Evolutionary conservation across 1,140 invertebrate species (phyloP), one percentile per base, ranked within the genome.

Genomic region (Mya arenaria): DNA sequence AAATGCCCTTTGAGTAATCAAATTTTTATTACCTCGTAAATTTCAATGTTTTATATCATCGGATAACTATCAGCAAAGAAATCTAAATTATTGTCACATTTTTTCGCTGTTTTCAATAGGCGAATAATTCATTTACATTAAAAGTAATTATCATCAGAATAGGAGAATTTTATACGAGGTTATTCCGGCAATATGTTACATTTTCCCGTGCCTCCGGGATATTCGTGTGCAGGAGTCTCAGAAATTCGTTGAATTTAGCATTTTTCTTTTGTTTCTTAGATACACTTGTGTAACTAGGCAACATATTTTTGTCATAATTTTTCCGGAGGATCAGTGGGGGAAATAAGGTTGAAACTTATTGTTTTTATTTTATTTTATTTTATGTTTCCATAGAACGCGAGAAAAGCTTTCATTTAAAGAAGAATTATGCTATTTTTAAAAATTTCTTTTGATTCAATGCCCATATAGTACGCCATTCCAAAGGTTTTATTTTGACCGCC

Each of bases 21-120:
- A 30, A 32, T 5, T 44, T 78, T 78, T 78, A 78, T 78, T 78
- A 62, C 75, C 41, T 34, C 44, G 68, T 78, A 78, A 78, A 78
- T 44, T 78, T 78, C 75, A 78, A 78, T 75, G 63, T 78, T 78
- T 78, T 65, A 75, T 75, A 78, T 56, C 75, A 52, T 78, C 6
- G 19, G 36, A 37, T 8, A 41, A 60, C 44, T 75, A 60, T 56
- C 37, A 63, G 48, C 39, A 34, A 32, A 13, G 28, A 41, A 41
- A 62, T 75, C 25, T 13, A 36, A 37, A 75, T 30, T 4, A 75
- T 63, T 75, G 73, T 75, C 73, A 75, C 73, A 75, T 75, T 34
- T 75, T 72, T 63, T 56, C 62, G 62, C 39, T 36, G 30, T 48
- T 65, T 75, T 75, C 73, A 65, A 75, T 75, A 41, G 73, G 36